A percentile compares a stretch with the other conserved stretches of the same genome.
Conservation (phyloP, 1,140 invertebrate genomes). For the Drosophila takahashii region DNA sequence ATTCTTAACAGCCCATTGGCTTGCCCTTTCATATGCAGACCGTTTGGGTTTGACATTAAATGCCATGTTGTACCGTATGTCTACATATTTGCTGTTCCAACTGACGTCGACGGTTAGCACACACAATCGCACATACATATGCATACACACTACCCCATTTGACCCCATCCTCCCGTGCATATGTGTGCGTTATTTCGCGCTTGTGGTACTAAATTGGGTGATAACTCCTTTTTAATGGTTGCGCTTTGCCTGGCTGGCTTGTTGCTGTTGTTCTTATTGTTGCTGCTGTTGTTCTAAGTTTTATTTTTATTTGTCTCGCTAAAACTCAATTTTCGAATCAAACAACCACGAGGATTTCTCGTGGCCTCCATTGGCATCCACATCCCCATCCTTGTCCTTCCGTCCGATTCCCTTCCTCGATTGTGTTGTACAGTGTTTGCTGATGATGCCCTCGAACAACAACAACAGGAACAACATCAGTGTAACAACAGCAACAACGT, state of each 20-base stretch:
- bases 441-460: conserved; percentile 59
- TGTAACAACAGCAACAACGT: conserved; percentile 40
- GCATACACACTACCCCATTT: not conserved
- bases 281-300: conserved; percentile 66
- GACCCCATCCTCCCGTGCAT: conserved; percentile 3
- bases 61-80: conserved; percentile 65
- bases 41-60: conserved; percentile 60
- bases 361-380: conserved; percentile 11
- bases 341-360: conserved; percentile 76
- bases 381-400: not conserved
- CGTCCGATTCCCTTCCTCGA: conserved; percentile 16
- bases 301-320: conserved; percentile 79
- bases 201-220: conserved; percentile 80
- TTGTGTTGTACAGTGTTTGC: conserved; percentile 51
- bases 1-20: not conserved
- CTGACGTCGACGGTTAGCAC: conserved; percentile 46
- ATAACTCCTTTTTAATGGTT: conserved; percentile 79
- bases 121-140: conserved; percentile 1
- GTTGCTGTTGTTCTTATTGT: conserved; percentile 16
- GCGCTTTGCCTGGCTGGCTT: conserved; percentile 43
- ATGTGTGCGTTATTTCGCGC: conserved; percentile 73
- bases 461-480: conserved; percentile 23
- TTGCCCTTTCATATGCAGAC: conserved; percentile 27
- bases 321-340: conserved; percentile 81
- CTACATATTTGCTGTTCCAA: conserved; percentile 59